Percentiles rank a stretch among this genome's conserved stretches.
phyloP scores from a whole-genome alignment of 2,113 vertebrate genomes.

The Ellobius talpinus region DNA sequence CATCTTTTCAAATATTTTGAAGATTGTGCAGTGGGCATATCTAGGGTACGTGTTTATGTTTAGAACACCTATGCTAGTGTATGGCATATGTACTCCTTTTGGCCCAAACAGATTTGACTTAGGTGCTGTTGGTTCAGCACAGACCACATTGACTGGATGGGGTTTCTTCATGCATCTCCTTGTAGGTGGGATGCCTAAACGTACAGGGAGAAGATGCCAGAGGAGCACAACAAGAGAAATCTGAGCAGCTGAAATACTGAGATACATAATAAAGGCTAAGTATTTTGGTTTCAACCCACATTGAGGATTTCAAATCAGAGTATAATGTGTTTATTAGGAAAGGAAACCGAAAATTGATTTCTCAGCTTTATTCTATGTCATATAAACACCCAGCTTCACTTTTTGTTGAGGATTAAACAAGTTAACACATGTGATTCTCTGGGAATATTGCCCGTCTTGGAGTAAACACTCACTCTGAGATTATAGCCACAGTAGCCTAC shows the following conservation, averaged over 20 bases:
- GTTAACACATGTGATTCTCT: neutral
- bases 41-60: neutral
- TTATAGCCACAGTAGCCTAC: neutral
- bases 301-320: neutral
- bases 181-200: neutral
- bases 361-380: neutral
- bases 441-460: neutral
- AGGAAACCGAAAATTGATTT: neutral
- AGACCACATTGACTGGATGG: neutral
- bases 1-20: neutral
- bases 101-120: neutral
- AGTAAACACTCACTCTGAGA: neutral
- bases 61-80: neutral
- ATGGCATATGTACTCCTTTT: neutral
- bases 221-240: neutral
- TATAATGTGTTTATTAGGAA: neutral
- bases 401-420: neutral
- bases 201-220: neutral
- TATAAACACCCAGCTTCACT: neutral
- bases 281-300: neutral
- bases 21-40: neutral
- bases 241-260: neutral
- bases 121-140: neutral
- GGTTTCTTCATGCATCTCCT: neutral
- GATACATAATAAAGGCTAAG: neutral